Conservation (phyloP, 2,888 invertebrate species). For the Noctua janthina region DNA sequence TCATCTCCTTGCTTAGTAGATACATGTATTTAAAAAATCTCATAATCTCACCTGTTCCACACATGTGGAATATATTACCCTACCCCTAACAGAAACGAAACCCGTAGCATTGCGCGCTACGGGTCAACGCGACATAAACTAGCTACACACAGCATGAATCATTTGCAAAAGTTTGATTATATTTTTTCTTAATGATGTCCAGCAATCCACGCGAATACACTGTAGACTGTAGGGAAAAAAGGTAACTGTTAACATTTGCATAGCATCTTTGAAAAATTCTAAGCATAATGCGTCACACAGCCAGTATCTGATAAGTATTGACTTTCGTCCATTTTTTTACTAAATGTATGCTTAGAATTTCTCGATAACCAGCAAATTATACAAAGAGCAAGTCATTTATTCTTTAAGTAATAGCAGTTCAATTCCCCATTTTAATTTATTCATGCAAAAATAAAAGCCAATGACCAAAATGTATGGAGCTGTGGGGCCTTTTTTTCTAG, state of each 20-base stretch:
- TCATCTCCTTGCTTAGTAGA: conserved; percentile 33
- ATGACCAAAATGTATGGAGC: background rate
- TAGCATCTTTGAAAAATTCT: conserved; percentile 85
- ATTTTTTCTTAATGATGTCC: conserved; percentile 86
- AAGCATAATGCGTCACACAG: conserved; percentile 75
- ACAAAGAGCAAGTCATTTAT: conserved; percentile 67
- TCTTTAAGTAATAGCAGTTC: conserved; percentile 27
- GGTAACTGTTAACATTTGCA: conserved; percentile 88
- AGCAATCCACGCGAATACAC: conserved; percentile 87
- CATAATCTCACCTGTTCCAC: conserved; percentile 90
- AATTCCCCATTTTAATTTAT: conserved; percentile 47
- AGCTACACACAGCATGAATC: conserved; percentile 88
- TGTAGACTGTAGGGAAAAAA: conserved; percentile 91
- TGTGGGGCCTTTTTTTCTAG: background rate
- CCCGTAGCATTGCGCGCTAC: conserved; percentile 91
- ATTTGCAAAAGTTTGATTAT: conserved; percentile 85
- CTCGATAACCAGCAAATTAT: conserved; percentile 85
- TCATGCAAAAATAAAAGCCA: conserved; percentile 50
- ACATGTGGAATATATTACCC: conserved; percentile 87
- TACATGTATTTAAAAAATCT: conserved; percentile 86
- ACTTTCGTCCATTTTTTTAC: conserved; percentile 45
- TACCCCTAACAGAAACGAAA: conserved; percentile 89
- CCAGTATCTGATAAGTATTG: conserved; percentile 6
- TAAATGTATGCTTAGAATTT: conserved; percentile 83
- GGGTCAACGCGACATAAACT: conserved; percentile 89